Evolutionary conservation across 2,888 invertebrate genomes (phyloP).

Genomic region (Ectemnius continuus): DNA sequence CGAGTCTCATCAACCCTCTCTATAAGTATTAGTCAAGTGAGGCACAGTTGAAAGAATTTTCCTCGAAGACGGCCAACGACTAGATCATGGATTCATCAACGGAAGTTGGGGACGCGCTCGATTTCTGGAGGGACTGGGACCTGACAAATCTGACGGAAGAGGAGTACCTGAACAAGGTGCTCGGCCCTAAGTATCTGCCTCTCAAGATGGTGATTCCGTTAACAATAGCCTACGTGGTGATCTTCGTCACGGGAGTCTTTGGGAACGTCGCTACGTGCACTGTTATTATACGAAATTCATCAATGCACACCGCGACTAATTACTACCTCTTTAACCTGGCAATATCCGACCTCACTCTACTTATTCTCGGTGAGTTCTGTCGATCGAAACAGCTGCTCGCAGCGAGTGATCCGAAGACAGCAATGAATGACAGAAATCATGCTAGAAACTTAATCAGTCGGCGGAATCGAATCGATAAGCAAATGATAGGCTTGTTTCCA

Average conservation of each 20-base stretch:
- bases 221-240: constrained; percentile 85
- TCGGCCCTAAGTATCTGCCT: constrained; percentile 78
- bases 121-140: constrained; percentile 65
- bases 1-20: no score
- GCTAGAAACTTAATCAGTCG: no score
- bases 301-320: constrained; percentile 94
- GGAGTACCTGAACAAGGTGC: constrained; percentile 72
- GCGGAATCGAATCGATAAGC: no score
- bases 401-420: neutral
- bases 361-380: constrained; percentile 87
- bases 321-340: constrained; percentile 95
- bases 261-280: constrained; percentile 92
- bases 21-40: no score
- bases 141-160: constrained; percentile 71
- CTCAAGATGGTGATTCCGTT: constrained; percentile 78
- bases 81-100: constrained; percentile 45
- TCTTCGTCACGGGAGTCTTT: constrained; percentile 90
- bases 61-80: no score
- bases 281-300: constrained; percentile 88
- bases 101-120: constrained; percentile 45
- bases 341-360: constrained; percentile 89
- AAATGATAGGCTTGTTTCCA: no score
- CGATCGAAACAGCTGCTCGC: neutral
- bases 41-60: no score
- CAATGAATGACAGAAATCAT: no score